Base-by-base conservation (phyloP, 2,797 vertebrate genomes). In the Centropyge bicolor region DNA sequence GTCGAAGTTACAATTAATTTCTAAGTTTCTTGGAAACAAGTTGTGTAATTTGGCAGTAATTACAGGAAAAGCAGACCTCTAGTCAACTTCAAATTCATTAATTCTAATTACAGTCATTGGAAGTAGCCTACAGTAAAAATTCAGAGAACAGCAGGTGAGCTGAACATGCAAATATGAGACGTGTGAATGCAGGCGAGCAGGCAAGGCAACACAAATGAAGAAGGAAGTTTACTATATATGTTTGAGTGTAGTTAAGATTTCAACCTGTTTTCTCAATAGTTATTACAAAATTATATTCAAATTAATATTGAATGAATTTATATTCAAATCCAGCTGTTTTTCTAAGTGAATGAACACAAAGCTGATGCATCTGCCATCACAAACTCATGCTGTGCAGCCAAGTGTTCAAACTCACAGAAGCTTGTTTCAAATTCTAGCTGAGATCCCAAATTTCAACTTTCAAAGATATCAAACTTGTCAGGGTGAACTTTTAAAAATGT, bases 251-350 rank as follows among this genome's bases (percentile, higher is more conserved):
- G 10, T 38, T 22, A n/a, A n/a, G n/a, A n/a, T n/a, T n/a, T n/a
- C n/a, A n/a, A n/a, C n/a, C n/a, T n/a, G n/a, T n/a, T n/a, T n/a
- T n/a, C n/a, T n/a, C n/a, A n/a, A 27, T 41, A 57, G 31, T 56
- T 59, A 31, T 35, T 38, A 35, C 7, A 41, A 57, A 64, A 52
- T 63, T n/a, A n/a, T n/a, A n/a, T n/a, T n/a, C n/a, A n/a, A n/a
- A n/a, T n/a, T n/a, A n/a, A n/a, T n/a, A n/a, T n/a, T n/a, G n/a
- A n/a, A n/a, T n/a, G n/a, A n/a, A n/a, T n/a, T n/a, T n/a, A n/a
- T n/a, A n/a, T n/a, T n/a, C 22, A 80, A 56, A 62, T 55, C 49
- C 43, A 70, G 72, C 52, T 48, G 59, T 49, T 71, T 65, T 49
- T 64, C 20, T 72, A 27, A 51, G 52, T 62, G 77, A 19, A 11